A percentile compares a stretch with the other conserved stretches of the same genome.
These are phyloP conservation scores for Phacellophora camtschatica DNA, from an alignment of 30 jellyfish, hydroid and myxozoan species.

Conservation along the genomic window DNA sequence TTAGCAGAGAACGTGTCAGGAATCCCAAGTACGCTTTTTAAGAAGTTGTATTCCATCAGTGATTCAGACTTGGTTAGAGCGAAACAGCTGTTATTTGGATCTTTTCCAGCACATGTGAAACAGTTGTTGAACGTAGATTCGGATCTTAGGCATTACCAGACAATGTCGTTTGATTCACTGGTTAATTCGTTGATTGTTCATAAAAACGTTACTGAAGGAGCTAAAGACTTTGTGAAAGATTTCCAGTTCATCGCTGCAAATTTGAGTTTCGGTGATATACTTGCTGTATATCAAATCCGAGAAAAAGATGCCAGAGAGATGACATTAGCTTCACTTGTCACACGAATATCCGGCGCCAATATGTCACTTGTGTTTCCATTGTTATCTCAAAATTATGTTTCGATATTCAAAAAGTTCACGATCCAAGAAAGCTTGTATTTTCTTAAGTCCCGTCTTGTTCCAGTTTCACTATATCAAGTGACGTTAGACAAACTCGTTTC, in stretches of 20 bases:
- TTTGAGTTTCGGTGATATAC: not conserved
- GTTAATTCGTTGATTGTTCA: conserved; percentile 18
- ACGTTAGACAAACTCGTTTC: not conserved
- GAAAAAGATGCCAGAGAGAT: not conserved
- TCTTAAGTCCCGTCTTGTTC: not conserved
- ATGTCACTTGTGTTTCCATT: not conserved
- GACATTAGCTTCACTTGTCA: not conserved
- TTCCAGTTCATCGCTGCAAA: not conserved
- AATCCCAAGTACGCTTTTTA: not conserved
- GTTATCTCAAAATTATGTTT: not conserved
- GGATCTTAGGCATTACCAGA: conserved; percentile 4
- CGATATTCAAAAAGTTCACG: not conserved
- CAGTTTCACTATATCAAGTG: not conserved
- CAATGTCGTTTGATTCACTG: conserved; percentile 28
- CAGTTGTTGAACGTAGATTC: not conserved
- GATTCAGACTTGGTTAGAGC: conserved; percentile 1
- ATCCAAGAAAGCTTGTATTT: not conserved
- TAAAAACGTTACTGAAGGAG: conserved; percentile 28
- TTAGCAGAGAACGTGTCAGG: conserved; percentile 16
- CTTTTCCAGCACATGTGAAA: not conserved
- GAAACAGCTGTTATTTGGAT: not conserved
- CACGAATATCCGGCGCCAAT: conserved; percentile 7
- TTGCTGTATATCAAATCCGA: not conserved
- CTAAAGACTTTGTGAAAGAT: conserved; percentile 25
- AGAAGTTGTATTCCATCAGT: not conserved